Evolutionary conservation across 2,888 invertebrate species (phyloP), one percentile per base, ranked within the genome.

Genomic region (Xestia rhomboidea): DNA sequence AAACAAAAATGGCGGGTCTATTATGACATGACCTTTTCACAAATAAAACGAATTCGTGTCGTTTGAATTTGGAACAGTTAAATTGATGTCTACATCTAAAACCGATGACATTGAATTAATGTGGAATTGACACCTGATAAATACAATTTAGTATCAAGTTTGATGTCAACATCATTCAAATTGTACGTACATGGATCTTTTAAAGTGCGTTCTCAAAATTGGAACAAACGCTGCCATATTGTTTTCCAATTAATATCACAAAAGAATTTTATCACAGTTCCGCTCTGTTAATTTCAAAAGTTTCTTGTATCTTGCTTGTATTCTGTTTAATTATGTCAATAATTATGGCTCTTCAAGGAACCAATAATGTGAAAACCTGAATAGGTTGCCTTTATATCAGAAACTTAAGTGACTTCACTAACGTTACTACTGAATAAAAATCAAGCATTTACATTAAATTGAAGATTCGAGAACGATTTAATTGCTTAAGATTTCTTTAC

Each of bases 1-100:
- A 75, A 85, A 78, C 60, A 85, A 73, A 82, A 82, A 76, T 73
- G 66, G 62, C 71, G 34, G 49, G 69, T 69, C 38, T 62, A 81
- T 67, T 69, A 76, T 21, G 30, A 71, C 62, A 57, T 64, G 64
- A 57, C 51, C 51, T 68, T 66, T 72, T 68, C 27, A 44, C 54
- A 70, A 77, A 81, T 51, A 71, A 82, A 71, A 72, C 18, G 51
- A 73, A 76, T 76, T 69, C 44, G 46, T 75, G 46, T 68, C 34
- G 38, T 51, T 60, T n/a, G 51, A 57, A 51, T 51, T 44, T n/a
- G 38, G 51, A 38, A 64, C 51, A 49, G 46, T 67, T 62, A 68
- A 72, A 72, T 64, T 60, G 18, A 68, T 54, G 44, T 51, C 44
- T 81, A 38, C n/a, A 7, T 67, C 24, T 46, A 51, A 38, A 57